Evolutionary conservation across 37 sponge, comb jelly and placozoan genomes (phyloP).

Genomic region (Chondrilla cf. caribensis): DNA sequence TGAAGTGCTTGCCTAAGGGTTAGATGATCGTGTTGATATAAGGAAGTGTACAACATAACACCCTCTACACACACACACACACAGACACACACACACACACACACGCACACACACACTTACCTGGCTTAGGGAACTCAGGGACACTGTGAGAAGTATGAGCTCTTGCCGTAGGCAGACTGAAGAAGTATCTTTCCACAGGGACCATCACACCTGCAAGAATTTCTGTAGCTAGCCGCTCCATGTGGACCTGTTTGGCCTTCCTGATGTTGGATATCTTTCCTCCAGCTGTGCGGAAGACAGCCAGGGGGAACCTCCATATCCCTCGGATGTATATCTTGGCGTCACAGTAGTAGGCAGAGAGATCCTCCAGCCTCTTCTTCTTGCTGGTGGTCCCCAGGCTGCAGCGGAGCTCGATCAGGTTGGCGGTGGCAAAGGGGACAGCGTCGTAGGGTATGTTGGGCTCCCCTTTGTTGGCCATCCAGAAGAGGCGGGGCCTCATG

Average conservation of each 20-base stretch:
- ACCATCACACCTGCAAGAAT: slow-evolving; percentile 52
- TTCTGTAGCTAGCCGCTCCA: slow-evolving; percentile 59
- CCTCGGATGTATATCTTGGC: slow-evolving; percentile 64
- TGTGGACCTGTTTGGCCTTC: slow-evolving; percentile 45
- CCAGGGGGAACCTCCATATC: slow-evolving; percentile 58
- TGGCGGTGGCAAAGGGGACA: slow-evolving; percentile 78
- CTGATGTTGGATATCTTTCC: slow-evolving; percentile 11
- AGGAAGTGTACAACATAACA: not conserved
- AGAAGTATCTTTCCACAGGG: slow-evolving; percentile 66
- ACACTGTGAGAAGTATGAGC: slow-evolving; percentile 67
- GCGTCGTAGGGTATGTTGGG: slow-evolving; percentile 79
- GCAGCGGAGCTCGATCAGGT: slow-evolving; percentile 14
- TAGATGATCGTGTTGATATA: not conserved
- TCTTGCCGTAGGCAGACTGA: slow-evolving; percentile 67
- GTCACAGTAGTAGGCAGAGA: slow-evolving; percentile 43
- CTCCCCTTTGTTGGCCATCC: slow-evolving; percentile 84
- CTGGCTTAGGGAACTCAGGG: slow-evolving; percentile 41
- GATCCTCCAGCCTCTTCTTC: slow-evolving; percentile 20
- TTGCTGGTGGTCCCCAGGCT: slow-evolving; percentile 23
- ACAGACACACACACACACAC: not conserved
- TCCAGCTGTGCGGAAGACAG: slow-evolving; percentile 30
- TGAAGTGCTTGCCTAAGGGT: slow-evolving; percentile 5
- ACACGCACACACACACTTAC: not conserved
- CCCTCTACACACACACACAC: too few species aligned
- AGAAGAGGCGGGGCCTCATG: slow-evolving; percentile 74